Percentiles rank a stretch among this genome's conserved stretches.
Evolutionary conservation across 1,140 invertebrate species (phyloP).

Genomic region (Adoxophyes honmai): DNA sequence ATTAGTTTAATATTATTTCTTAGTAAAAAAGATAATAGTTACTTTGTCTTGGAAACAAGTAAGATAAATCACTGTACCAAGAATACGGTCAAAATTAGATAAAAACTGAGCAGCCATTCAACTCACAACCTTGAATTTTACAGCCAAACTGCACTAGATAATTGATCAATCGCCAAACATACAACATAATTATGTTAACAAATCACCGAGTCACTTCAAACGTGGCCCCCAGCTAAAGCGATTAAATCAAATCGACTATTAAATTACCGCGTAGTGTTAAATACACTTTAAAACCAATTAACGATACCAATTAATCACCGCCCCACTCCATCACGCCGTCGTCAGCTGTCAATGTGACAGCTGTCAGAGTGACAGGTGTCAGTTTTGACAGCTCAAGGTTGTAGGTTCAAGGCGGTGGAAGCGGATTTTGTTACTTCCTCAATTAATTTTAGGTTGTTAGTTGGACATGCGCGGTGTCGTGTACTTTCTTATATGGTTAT

Average conservation of each 20-base stretch:
- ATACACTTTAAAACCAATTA: conserved; percentile 6
- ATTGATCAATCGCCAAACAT: too few species aligned
- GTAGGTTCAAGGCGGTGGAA: conserved; percentile 1
- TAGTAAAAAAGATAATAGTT: too few species aligned
- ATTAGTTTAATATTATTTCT: too few species aligned
- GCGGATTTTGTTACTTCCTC: conserved; percentile 10
- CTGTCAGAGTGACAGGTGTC: conserved; percentile 51
- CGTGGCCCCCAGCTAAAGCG: neutral
- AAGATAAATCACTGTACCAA: too few species aligned
- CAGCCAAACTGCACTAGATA: too few species aligned
- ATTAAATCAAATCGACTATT: neutral
- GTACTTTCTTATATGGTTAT: conserved; percentile 44
- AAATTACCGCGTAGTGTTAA: neutral
- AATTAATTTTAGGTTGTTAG: neutral
- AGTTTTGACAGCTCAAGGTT: conserved; percentile 17
- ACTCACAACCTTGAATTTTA: too few species aligned
- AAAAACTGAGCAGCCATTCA: too few species aligned
- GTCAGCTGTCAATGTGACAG: conserved; percentile 51
- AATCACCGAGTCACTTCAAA: neutral
- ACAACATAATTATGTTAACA: neutral
- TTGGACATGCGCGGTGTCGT: conserved; percentile 9
- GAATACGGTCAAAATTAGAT: too few species aligned
- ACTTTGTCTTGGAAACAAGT: too few species aligned
- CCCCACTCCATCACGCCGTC: neutral
- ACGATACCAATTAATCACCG: conserved; percentile 10